These are phyloP conservation scores for Pachypeltis micranthus DNA, from an alignment of 1,140 invertebrate species.

Conservation along the genomic window DNA sequence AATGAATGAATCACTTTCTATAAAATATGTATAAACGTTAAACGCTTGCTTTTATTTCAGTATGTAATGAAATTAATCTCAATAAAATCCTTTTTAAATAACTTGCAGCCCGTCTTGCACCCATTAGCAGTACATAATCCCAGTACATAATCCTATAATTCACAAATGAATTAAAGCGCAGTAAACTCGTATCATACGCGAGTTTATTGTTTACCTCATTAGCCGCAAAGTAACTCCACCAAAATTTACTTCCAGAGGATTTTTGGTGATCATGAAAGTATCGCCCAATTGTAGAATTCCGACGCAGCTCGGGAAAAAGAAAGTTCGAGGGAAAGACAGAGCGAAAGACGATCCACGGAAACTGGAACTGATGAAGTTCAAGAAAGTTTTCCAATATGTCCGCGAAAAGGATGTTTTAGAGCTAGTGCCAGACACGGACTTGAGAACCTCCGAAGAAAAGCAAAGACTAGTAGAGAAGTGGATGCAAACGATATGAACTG, in stretches of 20 bases:
- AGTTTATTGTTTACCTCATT: too few species aligned
- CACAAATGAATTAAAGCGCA: too few species aligned
- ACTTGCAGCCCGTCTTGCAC: too few species aligned
- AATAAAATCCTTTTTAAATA: too few species aligned
- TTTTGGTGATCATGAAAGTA: conserved; percentile 69
- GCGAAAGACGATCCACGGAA: conserved; percentile 35
- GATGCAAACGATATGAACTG: background rate
- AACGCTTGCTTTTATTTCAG: too few species aligned
- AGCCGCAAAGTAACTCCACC: too few species aligned
- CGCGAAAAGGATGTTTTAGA: conserved; percentile 41
- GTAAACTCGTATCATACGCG: too few species aligned
- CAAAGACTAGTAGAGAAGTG: background rate
- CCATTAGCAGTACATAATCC: too few species aligned
- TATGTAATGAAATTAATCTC: too few species aligned
- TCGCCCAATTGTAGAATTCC: conserved; percentile 80
- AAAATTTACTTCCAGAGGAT: conserved; percentile 54
- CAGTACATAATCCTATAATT: too few species aligned
- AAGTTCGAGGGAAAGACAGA: conserved; percentile 7
- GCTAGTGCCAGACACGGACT: background rate
- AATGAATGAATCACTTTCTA: too few species aligned
- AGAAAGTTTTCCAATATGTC: conserved; percentile 70
- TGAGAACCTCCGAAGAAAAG: background rate
- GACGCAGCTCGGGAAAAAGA: conserved; percentile 67
- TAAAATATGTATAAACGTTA: too few species aligned
- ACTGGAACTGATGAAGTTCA: conserved; percentile 70